phyloP scores from a whole-genome alignment of 2,797 vertebrate species.

The Zalophus californianus region DNA sequence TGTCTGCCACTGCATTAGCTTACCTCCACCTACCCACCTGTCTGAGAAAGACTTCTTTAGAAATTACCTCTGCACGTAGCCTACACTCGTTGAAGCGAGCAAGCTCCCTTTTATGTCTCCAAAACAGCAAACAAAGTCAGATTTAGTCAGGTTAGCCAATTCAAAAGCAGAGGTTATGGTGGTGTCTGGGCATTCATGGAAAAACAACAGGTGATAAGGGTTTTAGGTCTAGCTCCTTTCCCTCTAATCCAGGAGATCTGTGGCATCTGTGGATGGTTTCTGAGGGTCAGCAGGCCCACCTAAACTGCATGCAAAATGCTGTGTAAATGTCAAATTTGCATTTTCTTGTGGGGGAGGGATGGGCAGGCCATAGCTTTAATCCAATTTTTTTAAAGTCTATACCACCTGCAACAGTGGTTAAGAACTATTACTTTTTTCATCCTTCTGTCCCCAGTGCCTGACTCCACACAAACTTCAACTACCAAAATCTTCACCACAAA shows the following conservation, averaged over 20 bases:
- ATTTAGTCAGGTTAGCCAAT: neutral
- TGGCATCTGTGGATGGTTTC: neutral
- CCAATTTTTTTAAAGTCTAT: neutral
- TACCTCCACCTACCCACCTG: neutral
- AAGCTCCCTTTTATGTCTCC: neutral
- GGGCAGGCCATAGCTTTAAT: neutral
- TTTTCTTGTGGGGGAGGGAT: neutral
- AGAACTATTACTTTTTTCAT: neutral
- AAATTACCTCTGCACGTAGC: neutral
- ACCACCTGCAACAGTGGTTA: neutral
- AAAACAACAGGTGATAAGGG: neutral
- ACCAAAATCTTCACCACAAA: neutral
- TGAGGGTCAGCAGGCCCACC: neutral
- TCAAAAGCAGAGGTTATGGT: neutral
- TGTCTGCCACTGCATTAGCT: neutral
- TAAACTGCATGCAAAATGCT: neutral
- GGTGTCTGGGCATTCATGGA: neutral
- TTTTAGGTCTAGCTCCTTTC: neutral
- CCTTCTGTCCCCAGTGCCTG: neutral
- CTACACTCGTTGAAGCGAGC: rapidly evolving
- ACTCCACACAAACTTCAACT: neutral
- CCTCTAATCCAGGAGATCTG: neutral
- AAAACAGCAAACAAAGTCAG: neutral
- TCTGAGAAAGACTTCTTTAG: neutral
- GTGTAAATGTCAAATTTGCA: neutral